phyloP scores from a whole-genome alignment of 2,113 vertebrate genomes.

The Brachyistius frenatus region DNA sequence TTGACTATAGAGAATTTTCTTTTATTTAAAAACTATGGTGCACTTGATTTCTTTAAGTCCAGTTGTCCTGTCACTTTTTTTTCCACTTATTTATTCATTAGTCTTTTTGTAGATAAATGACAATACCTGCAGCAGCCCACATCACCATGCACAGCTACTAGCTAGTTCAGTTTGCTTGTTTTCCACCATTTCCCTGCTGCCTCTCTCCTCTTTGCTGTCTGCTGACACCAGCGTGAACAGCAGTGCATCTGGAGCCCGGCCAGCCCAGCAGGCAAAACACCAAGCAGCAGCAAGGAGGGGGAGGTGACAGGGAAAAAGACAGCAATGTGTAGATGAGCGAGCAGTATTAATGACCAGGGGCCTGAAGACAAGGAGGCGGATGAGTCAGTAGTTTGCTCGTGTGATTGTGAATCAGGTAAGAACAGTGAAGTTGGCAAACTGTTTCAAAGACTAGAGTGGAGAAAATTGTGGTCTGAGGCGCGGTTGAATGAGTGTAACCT shows the following conservation, averaged over 20 bases:
- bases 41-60: too few species aligned
- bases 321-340: conserved; percentile 3
- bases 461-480: conserved; percentile 1
- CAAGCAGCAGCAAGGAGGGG: conserved; percentile 11
- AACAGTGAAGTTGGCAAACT: not conserved
- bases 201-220: not conserved
- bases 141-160: not conserved
- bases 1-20: too few species aligned
- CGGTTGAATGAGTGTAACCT: conserved; percentile 40
- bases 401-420: conserved; percentile 3
- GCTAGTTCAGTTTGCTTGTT: not conserved
- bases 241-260: conserved; percentile 14
- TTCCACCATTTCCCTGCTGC: not conserved
- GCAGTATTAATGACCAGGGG: conserved; percentile 14
- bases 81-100: too few species aligned
- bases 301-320: conserved; percentile 26
- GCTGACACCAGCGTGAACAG: conserved; percentile 31
- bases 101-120: not conserved
- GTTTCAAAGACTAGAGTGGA: conserved; percentile 10
- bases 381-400: not conserved
- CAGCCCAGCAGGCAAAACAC: conserved; percentile 34
- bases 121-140: not conserved
- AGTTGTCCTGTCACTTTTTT: too few species aligned
- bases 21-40: too few species aligned
- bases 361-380: conserved; percentile 4